Evolutionary conservation across 37 sponge, comb jelly and placozoan species (phyloP), one percentile per base, ranked within the genome.

Genomic region (Haliclona indistincta): DNA sequence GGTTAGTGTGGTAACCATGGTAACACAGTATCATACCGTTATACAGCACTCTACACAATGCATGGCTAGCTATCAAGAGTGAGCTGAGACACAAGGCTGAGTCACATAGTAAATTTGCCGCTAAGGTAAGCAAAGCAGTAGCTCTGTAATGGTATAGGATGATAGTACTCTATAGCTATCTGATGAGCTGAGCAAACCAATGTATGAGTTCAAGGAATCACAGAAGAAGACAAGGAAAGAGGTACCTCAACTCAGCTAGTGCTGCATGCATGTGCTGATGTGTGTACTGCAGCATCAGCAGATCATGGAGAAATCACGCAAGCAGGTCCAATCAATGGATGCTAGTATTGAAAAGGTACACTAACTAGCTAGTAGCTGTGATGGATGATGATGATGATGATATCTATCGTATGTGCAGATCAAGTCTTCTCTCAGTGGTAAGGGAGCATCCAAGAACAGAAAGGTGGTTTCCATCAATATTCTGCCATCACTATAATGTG

Each of bases 181-280:
- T 7, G 34, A 73, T 35, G 78, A 85, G 22, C 45, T 91, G 35
- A 82, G 85, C 44, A 91, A 85, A 37, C 68, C 77, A 51, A 36
- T 91, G 33, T 68, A 81, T 63, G 91, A 91, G 26, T 91, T 63
- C 53, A 91, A 91, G 49, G 91, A 85, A 23, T 60, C 79, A 35
- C 86, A 80, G 37, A 91, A 91, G 78, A 85, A 81, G 51, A 73
- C 38, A 47, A 69, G 86, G 39, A 91, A 81, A 73, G 78, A 91
- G 61, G 91, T 91, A 61, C 7, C 15, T 17, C 15, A 47, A 17
- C 15, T 17, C 51, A 17, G 51, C 51, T 47, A 47, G 15, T 47
- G 51, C 13, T 17, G 15, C 15, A 17, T 47, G 51, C 15, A 47
- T 47, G 51, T 47, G 15, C 51, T 17, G 7, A 7, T 53, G 17